These are phyloP conservation scores for Phalacrocorax aristotelis DNA, from an alignment of 2,113 vertebrate species.

Conservation along the genomic window DNA sequence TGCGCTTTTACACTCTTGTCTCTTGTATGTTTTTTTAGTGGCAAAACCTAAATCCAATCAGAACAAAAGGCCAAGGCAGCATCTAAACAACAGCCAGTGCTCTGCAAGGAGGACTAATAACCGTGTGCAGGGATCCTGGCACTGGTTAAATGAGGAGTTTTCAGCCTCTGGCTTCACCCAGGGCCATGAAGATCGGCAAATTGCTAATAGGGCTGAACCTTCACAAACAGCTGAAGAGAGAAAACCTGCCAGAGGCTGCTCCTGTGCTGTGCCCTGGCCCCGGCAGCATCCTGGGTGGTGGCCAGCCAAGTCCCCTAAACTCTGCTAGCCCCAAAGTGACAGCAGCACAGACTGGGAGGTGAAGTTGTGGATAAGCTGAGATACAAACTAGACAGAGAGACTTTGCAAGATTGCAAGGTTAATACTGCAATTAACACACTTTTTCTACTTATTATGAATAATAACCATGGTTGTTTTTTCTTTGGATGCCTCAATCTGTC, in stretches of 20 bases:
- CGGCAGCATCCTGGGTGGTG: fast-evolving
- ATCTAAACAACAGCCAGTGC: not conserved
- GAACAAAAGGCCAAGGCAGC: not conserved
- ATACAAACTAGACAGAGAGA: fast-evolving
- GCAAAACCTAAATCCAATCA: not conserved
- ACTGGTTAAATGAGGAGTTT: constrained; percentile 60
- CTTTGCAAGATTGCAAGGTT: not conserved
- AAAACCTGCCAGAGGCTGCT: not conserved
- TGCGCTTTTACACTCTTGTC: not conserved
- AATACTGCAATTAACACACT: not conserved
- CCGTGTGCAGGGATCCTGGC: not conserved
- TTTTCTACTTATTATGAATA: not conserved
- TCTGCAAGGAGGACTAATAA: not conserved
- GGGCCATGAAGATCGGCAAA: constrained; percentile 54
- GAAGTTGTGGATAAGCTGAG: not conserved
- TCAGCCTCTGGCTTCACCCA: constrained; percentile 66
- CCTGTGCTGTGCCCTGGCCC: not conserved
- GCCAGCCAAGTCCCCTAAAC: not conserved
- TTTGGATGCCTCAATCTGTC: not conserved
- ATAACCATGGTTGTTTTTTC: not conserved
- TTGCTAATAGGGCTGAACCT: constrained; percentile 49
- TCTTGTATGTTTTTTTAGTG: not conserved
- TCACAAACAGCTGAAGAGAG: not conserved
- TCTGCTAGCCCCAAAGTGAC: not conserved
- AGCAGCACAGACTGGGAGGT: not conserved